Conservation (phyloP, 2,888 invertebrate species). For the Malthinus seriepunctatus region DNA sequence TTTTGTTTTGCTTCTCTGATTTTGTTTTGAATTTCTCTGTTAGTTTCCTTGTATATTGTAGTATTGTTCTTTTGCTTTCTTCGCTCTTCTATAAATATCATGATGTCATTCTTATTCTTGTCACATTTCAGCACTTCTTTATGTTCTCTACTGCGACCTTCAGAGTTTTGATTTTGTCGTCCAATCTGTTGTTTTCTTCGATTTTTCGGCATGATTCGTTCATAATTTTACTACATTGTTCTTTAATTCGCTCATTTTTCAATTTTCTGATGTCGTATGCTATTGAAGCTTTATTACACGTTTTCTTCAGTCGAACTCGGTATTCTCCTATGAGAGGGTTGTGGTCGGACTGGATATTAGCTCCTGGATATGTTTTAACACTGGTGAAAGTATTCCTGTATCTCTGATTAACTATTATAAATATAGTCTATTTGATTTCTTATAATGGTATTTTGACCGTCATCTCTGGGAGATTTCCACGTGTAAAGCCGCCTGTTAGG, state of each 20-base stretch:
- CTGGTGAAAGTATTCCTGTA: background rate
- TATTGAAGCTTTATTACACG: background rate
- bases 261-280: background rate
- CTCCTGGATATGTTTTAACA: background rate
- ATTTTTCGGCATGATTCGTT: background rate
- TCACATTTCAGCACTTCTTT: background rate
- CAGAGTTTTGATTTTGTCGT: background rate
- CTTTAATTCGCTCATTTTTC: background rate
- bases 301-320: background rate
- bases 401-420: background rate
- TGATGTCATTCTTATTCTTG: background rate
- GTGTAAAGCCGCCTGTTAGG: background rate
- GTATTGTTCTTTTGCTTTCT: background rate
- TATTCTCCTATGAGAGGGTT: background rate
- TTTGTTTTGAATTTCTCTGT: background rate
- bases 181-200: background rate
- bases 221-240: background rate
- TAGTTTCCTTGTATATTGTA: background rate
- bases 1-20: background rate
- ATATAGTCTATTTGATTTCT: background rate
- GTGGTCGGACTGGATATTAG: background rate
- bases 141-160: background rate
- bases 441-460: background rate
- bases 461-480: background rate
- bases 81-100: background rate